Evolutionary conservation across 2,888 invertebrate genomes (phyloP).

Genomic region (Drosophila prolongata): DNA sequence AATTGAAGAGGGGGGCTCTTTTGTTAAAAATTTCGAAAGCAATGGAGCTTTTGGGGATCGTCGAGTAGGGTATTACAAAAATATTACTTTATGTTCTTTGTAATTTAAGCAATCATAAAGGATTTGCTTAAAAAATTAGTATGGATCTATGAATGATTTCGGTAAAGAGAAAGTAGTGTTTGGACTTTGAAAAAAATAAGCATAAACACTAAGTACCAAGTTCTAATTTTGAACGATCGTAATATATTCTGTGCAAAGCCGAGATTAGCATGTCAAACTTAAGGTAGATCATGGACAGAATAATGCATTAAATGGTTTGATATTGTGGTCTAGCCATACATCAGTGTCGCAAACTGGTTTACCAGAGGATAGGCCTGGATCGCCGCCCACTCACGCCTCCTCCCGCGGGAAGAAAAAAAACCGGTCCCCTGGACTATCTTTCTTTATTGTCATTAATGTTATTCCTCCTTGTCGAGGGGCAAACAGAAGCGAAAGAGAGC

Average conservation of each 20-base stretch:
- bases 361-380: constrained; percentile 6
- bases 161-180: background rate
- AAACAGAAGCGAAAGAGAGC: constrained; percentile 9
- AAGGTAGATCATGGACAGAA: constrained; percentile 22
- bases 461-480: constrained; percentile 2
- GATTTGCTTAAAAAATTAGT: background rate
- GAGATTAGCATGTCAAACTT: background rate
- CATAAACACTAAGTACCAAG: background rate
- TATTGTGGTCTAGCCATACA: background rate
- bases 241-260: no score
- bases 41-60: background rate
- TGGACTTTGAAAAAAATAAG: no score
- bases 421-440: constrained; percentile 20
- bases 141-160: background rate
- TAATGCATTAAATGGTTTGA: background rate
- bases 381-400: background rate
- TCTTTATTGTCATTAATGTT: constrained; percentile 19
- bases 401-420: background rate
- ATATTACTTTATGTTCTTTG: background rate
- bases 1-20: constrained; percentile 14
- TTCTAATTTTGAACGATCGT: constrained; percentile 8
- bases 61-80: background rate
- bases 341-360: constrained; percentile 7
- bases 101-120: no score
- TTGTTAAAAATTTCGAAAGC: background rate